Base-by-base conservation (phyloP, 2,113 vertebrate genomes). In the Strix uralensis region DNA sequence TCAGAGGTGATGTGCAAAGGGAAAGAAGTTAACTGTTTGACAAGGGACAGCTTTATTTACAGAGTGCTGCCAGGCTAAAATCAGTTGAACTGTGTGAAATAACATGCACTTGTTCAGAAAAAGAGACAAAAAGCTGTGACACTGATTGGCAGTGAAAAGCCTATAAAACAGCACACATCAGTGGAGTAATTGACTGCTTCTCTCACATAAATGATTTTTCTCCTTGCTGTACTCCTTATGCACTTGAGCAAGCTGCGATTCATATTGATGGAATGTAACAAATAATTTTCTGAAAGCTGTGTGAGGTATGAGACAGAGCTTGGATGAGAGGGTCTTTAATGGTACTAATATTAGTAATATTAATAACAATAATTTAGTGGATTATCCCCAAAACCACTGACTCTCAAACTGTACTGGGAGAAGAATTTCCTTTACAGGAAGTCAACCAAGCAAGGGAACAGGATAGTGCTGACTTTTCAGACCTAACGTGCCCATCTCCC, bases 131-230 rank as follows among this genome's bases (percentile, higher is more conserved):
- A 90, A 90, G 81, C 89, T 32, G 1, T 92, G 93, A 93, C 80
- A 73, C 54, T 95, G 96, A 94, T 90, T 95, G 96, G 71, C 88
- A 86, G 81, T 80, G 92, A 86, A 96, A 93, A 91, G 78, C 78
- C 85, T 62, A 13, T 82, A 80, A 80, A 91, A 11, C 59, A 80
- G 42, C 62, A 93, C 81, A 88, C 87, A 63, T 73, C 87, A 72
- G 54, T 85, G 70, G 30, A 91, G 54, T 92, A 86, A 83, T 15
- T 75, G 88, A 80, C 90, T 86, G 49, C 77, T 88, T 72, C 29
- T 32, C 16, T 83, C 87, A 58, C 59, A 42, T 46, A 92, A 92
- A 82, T 51, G 26, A 66, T 74, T 86, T 91, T 87, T 73, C 58
- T 93, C 15, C 26, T 90, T 81, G 27, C 65, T 1, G 0, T 13